Evolutionary conservation across 2,113 vertebrate species (phyloP), one percentile per base, ranked within the genome.

Genomic region (Mellivora capensis): DNA sequence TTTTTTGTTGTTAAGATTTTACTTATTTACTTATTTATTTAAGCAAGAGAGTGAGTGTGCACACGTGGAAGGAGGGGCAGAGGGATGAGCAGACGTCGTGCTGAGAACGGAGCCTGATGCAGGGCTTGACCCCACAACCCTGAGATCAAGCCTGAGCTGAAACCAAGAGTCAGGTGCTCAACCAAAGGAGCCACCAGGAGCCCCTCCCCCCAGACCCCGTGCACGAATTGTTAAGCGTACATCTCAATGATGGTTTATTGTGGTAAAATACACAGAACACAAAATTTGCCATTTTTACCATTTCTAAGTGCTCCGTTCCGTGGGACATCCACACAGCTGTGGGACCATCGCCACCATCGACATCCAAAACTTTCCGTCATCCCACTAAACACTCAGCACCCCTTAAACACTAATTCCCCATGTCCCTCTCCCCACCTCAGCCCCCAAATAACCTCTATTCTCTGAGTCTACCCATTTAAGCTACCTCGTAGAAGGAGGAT

Each of bases 241-340:
- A n/a, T 8, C 42, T 76, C 79, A 42, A 4, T 17, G 90, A 44
- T 13, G 67, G 29, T 44, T 87, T 44, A 29, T 81, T 15, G 13
- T 2, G 4, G 31, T 20, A 54, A 86, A 80, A 77, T 10, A 80
- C 2, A 79, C 13, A 0, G 47, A 34, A 42, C 44, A 34, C 5
- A 44, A 47, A 37, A 29, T 25, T 71, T 14, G 1, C 49, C 64
- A 25, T 27, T 12, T 81, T 7, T 11, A 13, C 37, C 64, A 11
- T n/a, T 23, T 54, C 13, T 8, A n/a, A 9, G 54, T 4, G 23
- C 6, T 4, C 71, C 2, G 0, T 4, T 52, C 74, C 0, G 10
- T 2, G 20, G 42, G n/a, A 44, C 42, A 6, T 10, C 37, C 31
- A 57, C 59, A 6, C 9, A 0, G 44, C 39, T 2, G 1, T 0